Percentiles rank a stretch among this genome's conserved stretches.
Conservation (phyloP, 2,888 invertebrate genomes). For the Drosophila pegasa region DNA sequence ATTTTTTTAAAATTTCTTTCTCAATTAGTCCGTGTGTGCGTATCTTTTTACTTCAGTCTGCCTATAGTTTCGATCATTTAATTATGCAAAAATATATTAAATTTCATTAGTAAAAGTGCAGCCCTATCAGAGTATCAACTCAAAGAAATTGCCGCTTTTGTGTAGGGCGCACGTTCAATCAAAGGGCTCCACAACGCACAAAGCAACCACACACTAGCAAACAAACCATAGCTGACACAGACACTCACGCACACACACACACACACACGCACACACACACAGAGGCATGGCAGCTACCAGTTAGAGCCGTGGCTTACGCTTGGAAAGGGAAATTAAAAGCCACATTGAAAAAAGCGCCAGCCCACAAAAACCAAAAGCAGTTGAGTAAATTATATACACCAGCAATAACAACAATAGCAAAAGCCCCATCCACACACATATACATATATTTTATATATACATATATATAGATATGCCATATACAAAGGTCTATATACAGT, state of each 20-base stretch:
- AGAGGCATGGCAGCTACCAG: conserved; percentile 30
- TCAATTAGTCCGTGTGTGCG: neutral
- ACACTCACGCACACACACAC: conserved; percentile 15
- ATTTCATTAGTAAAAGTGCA: neutral
- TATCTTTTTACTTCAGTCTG: neutral
- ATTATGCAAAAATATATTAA: neutral
- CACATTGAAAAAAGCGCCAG: conserved; percentile 60
- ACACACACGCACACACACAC: neutral
- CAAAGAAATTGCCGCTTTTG: neutral
- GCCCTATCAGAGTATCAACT: neutral
- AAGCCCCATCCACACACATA: conserved; percentile 36
- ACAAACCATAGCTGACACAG: conserved; percentile 10
- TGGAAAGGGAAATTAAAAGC: conserved; percentile 57
- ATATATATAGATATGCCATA: conserved; percentile 28
- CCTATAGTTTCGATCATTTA: neutral
- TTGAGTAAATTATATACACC: conserved; percentile 79
- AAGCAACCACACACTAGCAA: conserved; percentile 30
- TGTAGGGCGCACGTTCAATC: conserved; percentile 44
- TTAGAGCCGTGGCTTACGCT: conserved; percentile 49
- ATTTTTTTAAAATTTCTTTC: neutral
- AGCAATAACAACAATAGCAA: conserved; percentile 30
- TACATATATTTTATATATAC: conserved; percentile 7
- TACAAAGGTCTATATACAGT: conserved; percentile 77
- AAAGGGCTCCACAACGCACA: conserved; percentile 35
- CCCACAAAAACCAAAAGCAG: conserved; percentile 75